Evolutionary conservation across 2,888 invertebrate genomes (phyloP), one percentile per base, ranked within the genome.

Genomic region (Drosophila paranaensis): DNA sequence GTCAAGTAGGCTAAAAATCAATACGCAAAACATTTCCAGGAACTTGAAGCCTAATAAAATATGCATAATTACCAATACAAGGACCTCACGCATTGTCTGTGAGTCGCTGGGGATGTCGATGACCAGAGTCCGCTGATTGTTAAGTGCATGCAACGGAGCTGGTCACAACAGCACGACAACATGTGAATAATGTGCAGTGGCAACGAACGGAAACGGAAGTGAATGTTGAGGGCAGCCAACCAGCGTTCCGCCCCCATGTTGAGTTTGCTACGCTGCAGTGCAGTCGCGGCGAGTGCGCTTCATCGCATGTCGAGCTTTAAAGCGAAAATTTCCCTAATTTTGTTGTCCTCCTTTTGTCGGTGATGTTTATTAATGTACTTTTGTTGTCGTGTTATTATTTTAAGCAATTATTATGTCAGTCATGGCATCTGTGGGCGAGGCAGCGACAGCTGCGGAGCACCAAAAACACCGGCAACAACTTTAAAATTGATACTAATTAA

Each of bases 321-420:
- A 51, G 46, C 54, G 25, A 57, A 42, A 60, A 43, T 66, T 50
- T 79, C 54, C 79, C 69, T 71, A 72, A 71, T 71, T 70, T 77
- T 48, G 27, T 48, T 51, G 55, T 50, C 43, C 33, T 58, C 33
- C 16, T 43, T 60, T 63, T 42, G 25, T n/a, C 33, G 27, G 39
- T 78, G 79, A 62, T 78, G 88, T 77, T 88, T 85, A 82, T 84
- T 84, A 84, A 84, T 84, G 71, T 73, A 66, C 78, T 80, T 82
- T 82, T 62, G 70, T 71, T 71, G 78, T 80, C 60, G 65, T 82
- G 73, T 82, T 85, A 82, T 79, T 88, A 81, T 79, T 84, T 88
- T 70, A 62, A 69, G 79, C 78, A 88, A 81, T 88, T 81, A 85
- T 81, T 74, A 50, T 72, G 72, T 57, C 67, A 76, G 68, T 48